Percentiles rank a stretch among this genome's conserved stretches.
Evolutionary conservation across 1,140 invertebrate species (phyloP).

Genomic region (Rhyzopertha dominica): DNA sequence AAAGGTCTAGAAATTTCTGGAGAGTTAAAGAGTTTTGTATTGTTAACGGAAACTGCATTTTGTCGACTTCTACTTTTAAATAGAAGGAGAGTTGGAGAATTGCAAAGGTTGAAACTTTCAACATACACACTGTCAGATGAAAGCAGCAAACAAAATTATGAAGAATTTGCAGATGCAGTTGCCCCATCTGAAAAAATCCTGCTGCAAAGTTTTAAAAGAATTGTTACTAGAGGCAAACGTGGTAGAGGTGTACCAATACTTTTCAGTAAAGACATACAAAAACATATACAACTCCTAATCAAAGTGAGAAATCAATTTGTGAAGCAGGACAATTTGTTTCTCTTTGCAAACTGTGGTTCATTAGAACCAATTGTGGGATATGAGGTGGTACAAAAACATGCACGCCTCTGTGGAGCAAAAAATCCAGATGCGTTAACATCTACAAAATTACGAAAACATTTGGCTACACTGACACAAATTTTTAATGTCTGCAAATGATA

Average conservation of each 20-base stretch:
- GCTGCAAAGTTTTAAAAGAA: constrained; percentile 16
- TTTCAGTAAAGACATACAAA: constrained; percentile 17
- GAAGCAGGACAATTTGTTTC: constrained; percentile 7
- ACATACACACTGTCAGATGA: background rate
- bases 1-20: too few species aligned
- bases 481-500: constrained; percentile 33
- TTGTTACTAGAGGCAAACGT: constrained; percentile 17
- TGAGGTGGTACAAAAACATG: constrained; percentile 30
- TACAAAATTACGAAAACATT: constrained; percentile 33
- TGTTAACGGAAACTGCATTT: too few species aligned
- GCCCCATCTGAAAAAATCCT: constrained; percentile 15
- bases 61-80: constrained; percentile 24
- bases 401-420: constrained; percentile 25
- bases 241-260: constrained; percentile 15
- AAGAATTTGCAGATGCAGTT: constrained; percentile 15
- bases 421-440: constrained; percentile 26
- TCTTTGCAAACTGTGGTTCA: constrained; percentile 27
- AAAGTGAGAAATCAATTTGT: constrained; percentile 13
- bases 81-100: constrained; percentile 23
- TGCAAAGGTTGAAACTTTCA: constrained; percentile 12
- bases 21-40: too few species aligned
- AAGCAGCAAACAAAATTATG: constrained; percentile 9
- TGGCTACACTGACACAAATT: constrained; percentile 35
- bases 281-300: constrained; percentile 12
- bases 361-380: constrained; percentile 25